Evolutionary conservation across 1,140 invertebrate species (phyloP), one percentile per base, ranked within the genome.

Genomic region (Nasonia longicornis): DNA sequence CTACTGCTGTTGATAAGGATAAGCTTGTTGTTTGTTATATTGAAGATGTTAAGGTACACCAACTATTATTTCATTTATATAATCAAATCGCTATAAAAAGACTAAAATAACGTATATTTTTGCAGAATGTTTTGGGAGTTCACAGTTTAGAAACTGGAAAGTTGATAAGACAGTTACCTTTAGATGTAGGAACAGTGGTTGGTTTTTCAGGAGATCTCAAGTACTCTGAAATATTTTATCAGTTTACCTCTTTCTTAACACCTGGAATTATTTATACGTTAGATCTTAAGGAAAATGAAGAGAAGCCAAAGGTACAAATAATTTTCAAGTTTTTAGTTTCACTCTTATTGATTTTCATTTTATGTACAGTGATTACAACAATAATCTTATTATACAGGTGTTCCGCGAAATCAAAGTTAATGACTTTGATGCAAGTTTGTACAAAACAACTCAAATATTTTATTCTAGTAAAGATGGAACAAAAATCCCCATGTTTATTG

Each of bases 401-500:
- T 95, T 96, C 86, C 92, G 95, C 84, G 95, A 98, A 90, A 96
- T 97, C 8, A 94, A 95, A 89, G 93, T 99, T 11, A 94, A 95
- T 78, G 95, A 95, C 79, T 97, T 99, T 89, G 94, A 98, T 90
- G 89, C 94, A 4, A 92, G 93, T 10, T 89, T 95, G 75, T 99
- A 97, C 87, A 94, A 95, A 88, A 96, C 96, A 3, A 94, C 95
- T 76, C 98, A 99, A 91, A 93, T 98, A 64, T 99, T 99, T 91
- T 99, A 98, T 89, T 87, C 92, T 2, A 98, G 97, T 89, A 98
- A 97, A 91, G 98, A 99, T 92, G 97, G 96, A 77, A 98, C 97
- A 1, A 95, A 96, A 91, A 93, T 99, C 84, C 98, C 98, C 4
- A 99, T 99, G 98, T 99, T 99, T 90, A 95, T 99, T 83, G 94